These are phyloP conservation scores for Xiphophorus birchmanni DNA, from an alignment of 2,797 vertebrate genomes.

Conservation along the genomic window DNA sequence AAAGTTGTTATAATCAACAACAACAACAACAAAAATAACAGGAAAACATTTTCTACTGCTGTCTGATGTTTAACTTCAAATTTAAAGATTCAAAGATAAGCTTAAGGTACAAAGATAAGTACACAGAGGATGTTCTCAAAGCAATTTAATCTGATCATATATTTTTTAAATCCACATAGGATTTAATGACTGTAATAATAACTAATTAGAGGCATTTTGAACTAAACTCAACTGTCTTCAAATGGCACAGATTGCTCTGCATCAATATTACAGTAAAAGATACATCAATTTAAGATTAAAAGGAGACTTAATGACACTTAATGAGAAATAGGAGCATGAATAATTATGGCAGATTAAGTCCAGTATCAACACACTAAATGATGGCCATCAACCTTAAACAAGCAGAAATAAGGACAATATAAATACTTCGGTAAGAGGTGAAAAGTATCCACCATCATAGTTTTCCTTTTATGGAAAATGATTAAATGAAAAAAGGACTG, in stretches of 20 bases:
- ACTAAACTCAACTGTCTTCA: constrained; percentile 11
- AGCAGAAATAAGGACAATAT: constrained; percentile 24
- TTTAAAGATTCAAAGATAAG: background rate
- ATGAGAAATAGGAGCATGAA: constrained; percentile 50
- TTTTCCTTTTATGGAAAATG: constrained; percentile 34
- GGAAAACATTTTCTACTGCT: too few relatives aligned
- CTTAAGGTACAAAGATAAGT: background rate
- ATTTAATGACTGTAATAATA: constrained; percentile 1
- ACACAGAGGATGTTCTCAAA: constrained; percentile 15
- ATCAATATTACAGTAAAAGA: constrained; percentile 38
- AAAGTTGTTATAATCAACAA: background rate
- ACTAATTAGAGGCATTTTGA: background rate
- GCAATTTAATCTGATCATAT: constrained; percentile 34
- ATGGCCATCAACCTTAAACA: constrained; percentile 35
- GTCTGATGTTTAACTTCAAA: too few relatives aligned
- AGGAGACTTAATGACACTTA: constrained; percentile 46
- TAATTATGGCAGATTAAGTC: constrained; percentile 34
- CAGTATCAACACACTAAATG: constrained; percentile 61
- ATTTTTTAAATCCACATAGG: background rate
- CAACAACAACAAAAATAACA: too few relatives aligned
- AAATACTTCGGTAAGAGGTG: constrained; percentile 11
- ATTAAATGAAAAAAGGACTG: constrained; percentile 1
- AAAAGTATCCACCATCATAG: constrained; percentile 9
- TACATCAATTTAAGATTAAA: constrained; percentile 23
- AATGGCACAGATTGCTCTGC: constrained; percentile 24